A percentile compares a stretch with the other conserved stretches of the same genome.
Conservation (phyloP, 2,797 vertebrate species). For the Meda fulgida region DNA sequence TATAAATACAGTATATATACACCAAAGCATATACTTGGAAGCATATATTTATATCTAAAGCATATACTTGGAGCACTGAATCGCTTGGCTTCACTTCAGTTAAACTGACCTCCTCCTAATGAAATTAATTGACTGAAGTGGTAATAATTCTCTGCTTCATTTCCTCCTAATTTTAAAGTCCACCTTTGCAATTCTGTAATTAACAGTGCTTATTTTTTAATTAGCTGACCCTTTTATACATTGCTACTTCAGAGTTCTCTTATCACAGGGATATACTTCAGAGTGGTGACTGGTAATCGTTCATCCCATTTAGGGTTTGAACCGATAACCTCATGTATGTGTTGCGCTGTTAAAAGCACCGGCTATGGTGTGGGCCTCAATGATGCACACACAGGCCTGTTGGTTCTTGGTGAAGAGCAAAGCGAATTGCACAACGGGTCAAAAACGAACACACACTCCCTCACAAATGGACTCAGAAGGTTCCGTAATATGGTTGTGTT, state of each 20-base stretch:
- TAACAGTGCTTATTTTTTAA: not conserved
- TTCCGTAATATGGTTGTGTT: conserved; percentile 28
- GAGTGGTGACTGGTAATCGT: not conserved
- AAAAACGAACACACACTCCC: conserved; percentile 15
- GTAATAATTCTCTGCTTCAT: not conserved
- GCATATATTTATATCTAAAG: too few relatives aligned
- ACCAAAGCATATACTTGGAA: too few relatives aligned
- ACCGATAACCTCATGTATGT: not conserved
- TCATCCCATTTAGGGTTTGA: not conserved
- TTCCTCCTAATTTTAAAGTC: not conserved
- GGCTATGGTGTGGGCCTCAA: not conserved
- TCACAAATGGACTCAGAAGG: conserved; percentile 2
- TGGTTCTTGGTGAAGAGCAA: not conserved
- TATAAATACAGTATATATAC: too few relatives aligned
- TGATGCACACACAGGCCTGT: not conserved
- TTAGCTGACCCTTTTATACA: not conserved
- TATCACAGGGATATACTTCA: not conserved
- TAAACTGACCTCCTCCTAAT: not conserved
- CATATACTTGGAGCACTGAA: not conserved
- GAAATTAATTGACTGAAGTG: conserved; percentile 7
- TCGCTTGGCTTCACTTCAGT: not conserved
- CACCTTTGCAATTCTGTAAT: not conserved
- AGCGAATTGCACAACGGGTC: not conserved
- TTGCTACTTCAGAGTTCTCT: not conserved
- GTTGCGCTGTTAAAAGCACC: not conserved